phyloP scores from a whole-genome alignment of 1,140 invertebrate genomes.

The Paralvinella palmiformis region DNA sequence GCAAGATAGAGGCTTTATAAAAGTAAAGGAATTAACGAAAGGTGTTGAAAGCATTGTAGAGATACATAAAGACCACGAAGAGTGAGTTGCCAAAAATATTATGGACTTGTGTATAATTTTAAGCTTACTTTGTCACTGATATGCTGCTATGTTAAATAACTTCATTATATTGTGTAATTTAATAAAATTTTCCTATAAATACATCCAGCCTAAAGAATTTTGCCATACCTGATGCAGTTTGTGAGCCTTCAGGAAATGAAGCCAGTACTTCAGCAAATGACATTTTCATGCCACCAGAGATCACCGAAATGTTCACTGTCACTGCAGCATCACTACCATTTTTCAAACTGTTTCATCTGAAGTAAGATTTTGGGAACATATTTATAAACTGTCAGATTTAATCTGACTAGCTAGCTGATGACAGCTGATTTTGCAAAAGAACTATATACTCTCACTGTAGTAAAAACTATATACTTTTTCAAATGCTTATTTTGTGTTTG shows the following conservation, averaged over 20 bases:
- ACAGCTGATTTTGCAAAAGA: too few species aligned
- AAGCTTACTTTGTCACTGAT: background rate
- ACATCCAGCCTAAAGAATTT: constrained; percentile 22
- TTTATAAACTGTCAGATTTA: too few species aligned
- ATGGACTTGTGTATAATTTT: too few species aligned
- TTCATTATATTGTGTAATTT: background rate
- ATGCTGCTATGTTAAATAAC: background rate
- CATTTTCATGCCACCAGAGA: constrained; percentile 50
- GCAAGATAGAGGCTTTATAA: constrained; percentile 58
- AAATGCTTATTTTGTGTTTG: too few species aligned
- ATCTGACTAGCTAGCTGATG: too few species aligned
- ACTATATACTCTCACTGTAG: too few species aligned
- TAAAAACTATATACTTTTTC: too few species aligned
- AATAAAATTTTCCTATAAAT: constrained; percentile 19
- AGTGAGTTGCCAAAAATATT: constrained; percentile 28
- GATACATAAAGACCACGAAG: constrained; percentile 30
- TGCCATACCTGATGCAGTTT: constrained; percentile 19
- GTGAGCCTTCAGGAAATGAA: constrained; percentile 7
- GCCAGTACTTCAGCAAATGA: constrained; percentile 25
- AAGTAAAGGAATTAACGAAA: constrained; percentile 64
- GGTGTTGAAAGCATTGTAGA: constrained; percentile 64
- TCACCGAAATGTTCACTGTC: constrained; percentile 65
- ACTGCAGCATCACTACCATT: constrained; percentile 62
- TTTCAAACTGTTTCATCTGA: constrained; percentile 56
- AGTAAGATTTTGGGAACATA: too few species aligned